Conservation (phyloP, 2,888 invertebrate species). For the Hymenopus coronatus region DNA sequence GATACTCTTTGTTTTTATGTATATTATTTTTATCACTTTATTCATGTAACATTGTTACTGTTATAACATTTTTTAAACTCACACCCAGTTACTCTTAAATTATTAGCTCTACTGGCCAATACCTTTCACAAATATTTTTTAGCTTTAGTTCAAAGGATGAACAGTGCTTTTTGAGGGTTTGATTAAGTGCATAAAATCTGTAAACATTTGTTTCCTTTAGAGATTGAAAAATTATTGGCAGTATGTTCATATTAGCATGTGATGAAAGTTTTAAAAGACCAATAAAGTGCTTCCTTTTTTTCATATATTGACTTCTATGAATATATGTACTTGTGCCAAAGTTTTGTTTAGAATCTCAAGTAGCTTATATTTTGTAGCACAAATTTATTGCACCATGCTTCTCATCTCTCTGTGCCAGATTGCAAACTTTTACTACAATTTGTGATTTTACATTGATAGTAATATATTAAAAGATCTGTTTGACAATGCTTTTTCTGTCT, state of each 20-base stretch:
- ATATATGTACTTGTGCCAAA: conserved; percentile 19
- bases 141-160: not conserved
- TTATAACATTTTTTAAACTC: not conserved
- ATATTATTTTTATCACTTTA: not conserved
- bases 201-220: not conserved
- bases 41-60: not conserved
- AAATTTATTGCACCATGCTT: not conserved
- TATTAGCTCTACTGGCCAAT: not conserved
- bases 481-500: not conserved
- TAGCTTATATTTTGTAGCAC: not conserved
- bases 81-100: not conserved
- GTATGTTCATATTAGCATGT: not conserved
- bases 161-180: not conserved
- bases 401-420: not conserved
- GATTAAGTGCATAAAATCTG: not conserved
- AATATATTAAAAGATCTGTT: not conserved
- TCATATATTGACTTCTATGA: not conserved
- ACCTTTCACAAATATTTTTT: not conserved
- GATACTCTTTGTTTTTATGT: not conserved
- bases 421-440: not conserved
- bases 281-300: conserved; percentile 24
- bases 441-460: not conserved
- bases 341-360: not conserved
- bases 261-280: not conserved
- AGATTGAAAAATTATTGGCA: not conserved